These are phyloP conservation scores for Ctenopoma multispine DNA, from an alignment of 2,797 vertebrate species.

Conservation along the genomic window DNA sequence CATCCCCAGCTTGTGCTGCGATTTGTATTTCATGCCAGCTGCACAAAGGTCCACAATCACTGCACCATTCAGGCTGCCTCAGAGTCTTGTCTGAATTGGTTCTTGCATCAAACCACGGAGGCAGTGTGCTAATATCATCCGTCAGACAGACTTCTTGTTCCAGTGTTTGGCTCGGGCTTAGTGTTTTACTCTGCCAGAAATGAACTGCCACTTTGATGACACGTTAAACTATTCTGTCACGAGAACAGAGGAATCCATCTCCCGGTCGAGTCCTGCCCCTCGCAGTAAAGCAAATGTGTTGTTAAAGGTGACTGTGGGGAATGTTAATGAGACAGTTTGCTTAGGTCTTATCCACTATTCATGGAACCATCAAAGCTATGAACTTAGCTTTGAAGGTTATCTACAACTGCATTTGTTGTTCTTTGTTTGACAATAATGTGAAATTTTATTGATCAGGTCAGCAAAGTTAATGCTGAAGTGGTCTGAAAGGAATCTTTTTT, in stretches of 20 bases:
- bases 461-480: conserved; percentile 1
- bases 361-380: too few relatives aligned
- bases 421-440: conserved; percentile 3
- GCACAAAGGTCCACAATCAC: conserved; percentile 51
- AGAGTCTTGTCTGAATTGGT: conserved; percentile 42
- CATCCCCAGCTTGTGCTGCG: conserved; percentile 11
- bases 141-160: conserved; percentile 54
- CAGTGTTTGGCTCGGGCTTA: too few relatives aligned
- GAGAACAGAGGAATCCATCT: conserved; percentile 56
- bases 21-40: conserved; percentile 36
- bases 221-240: conserved; percentile 62
- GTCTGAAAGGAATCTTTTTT: too few relatives aligned
- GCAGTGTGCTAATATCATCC: conserved; percentile 54
- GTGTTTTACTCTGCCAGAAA: conserved; percentile 43
- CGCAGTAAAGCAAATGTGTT: conserved; percentile 17
- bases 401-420: conserved; percentile 10
- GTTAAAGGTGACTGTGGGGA: conserved; percentile 61
- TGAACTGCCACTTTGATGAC: conserved; percentile 65
- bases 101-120: conserved; percentile 29
- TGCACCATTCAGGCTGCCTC: conserved; percentile 26
- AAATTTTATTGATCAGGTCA: conserved; percentile 36
- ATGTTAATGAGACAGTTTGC: conserved; percentile 61
- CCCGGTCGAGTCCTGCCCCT: conserved; percentile 52
- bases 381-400: too few relatives aligned
- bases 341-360: too few relatives aligned